phyloP scores from a whole-genome alignment of 2,888 invertebrate genomes.

The Rhagophthalmus giganteus region DNA sequence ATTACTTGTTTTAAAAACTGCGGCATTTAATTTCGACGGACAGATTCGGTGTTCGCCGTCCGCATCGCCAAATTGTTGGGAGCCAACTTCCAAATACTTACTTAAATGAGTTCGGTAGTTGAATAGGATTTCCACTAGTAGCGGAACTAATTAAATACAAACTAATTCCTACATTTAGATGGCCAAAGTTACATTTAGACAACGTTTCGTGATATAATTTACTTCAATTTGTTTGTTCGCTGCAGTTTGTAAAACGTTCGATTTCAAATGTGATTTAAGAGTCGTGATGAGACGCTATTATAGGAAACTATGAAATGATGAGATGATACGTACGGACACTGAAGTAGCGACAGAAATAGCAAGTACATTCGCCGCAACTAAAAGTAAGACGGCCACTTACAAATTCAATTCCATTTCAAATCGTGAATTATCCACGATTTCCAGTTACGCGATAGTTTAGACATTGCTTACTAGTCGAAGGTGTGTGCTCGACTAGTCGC shows the following conservation, averaged over 20 bases:
- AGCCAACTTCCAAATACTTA: slow-evolving; percentile 18
- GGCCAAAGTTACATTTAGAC: slow-evolving; percentile 11
- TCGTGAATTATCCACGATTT: slow-evolving; percentile 7
- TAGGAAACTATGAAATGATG: slow-evolving; percentile 35
- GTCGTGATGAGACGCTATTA: slow-evolving; percentile 33
- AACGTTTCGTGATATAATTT: slow-evolving; percentile 13
- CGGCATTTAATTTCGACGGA: slow-evolving; percentile 14
- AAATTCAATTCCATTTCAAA: slow-evolving; percentile 50
- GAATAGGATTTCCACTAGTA: slow-evolving; percentile 18
- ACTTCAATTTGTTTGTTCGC: slow-evolving; percentile 13
- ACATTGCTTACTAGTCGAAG: too few relatives aligned
- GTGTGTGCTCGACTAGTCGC: too few relatives aligned
- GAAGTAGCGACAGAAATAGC: slow-evolving; percentile 48
- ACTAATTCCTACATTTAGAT: slow-evolving; percentile 27
- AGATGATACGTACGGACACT: slow-evolving; percentile 40
- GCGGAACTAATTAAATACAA: slow-evolving; percentile 30
- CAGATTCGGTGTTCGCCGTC: background rate
- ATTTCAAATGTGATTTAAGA: slow-evolving; percentile 28
- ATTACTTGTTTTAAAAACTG: slow-evolving; percentile 28
- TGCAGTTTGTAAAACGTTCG: slow-evolving; percentile 34
- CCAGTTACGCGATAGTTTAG: background rate
- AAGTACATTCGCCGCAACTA: slow-evolving; percentile 52
- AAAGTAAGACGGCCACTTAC: slow-evolving; percentile 61
- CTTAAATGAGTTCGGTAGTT: slow-evolving; percentile 17
- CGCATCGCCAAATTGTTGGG: slow-evolving; percentile 6